These are phyloP conservation scores for Pseudococcus longispinus DNA, from an alignment of 2,888 invertebrate genomes.

Conservation along the genomic window DNA sequence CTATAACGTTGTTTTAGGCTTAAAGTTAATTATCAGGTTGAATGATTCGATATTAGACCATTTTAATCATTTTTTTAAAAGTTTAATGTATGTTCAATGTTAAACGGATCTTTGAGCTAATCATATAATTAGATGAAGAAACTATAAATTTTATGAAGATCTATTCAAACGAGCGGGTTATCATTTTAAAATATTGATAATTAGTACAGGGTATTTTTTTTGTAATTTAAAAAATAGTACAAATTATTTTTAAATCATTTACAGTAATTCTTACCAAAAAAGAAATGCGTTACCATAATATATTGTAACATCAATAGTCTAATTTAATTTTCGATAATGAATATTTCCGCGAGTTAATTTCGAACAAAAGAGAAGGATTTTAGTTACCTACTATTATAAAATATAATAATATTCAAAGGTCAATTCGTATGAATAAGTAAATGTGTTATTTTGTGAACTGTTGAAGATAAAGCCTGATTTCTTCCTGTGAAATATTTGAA, in stretches of 20 bases:
- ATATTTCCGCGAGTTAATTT: neutral
- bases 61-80: neutral
- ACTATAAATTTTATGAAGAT: neutral
- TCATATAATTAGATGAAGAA: neutral
- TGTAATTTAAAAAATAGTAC: conserved; percentile 6
- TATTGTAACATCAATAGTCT: conserved; percentile 29
- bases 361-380: neutral
- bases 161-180: neutral
- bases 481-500: neutral
- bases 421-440: neutral
- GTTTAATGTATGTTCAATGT: too few species aligned
- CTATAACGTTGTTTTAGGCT: neutral
- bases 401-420: neutral
- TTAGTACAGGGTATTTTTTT: conserved; percentile 36
- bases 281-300: conserved; percentile 21
- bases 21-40: neutral
- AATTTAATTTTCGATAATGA: neutral
- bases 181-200: neutral
- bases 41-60: neutral
- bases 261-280: conserved; percentile 13
- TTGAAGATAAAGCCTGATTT: neutral
- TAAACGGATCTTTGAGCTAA: neutral
- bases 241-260: conserved; percentile 27
- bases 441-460: neutral
- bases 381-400: conserved; percentile 38